These are phyloP conservation scores for Pseudorectes ferrugineus DNA, from an alignment of 2,113 vertebrate genomes.

Conservation along the genomic window DNA sequence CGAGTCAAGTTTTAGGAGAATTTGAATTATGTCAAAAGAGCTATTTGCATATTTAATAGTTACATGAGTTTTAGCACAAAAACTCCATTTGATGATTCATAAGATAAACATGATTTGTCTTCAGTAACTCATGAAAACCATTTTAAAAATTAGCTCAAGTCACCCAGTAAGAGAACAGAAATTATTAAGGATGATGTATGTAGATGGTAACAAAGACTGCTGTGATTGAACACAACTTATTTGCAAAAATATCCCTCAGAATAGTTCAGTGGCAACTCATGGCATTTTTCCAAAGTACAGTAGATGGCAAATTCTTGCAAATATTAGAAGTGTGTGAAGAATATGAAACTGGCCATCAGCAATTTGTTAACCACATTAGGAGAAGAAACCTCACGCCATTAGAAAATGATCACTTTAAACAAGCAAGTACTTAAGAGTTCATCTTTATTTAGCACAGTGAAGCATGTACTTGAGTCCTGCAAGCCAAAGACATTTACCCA, in stretches of 20 bases:
- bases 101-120: neutral
- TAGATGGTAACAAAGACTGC: neutral
- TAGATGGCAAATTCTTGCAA: neutral
- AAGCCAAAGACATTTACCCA: neutral
- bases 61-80: neutral
- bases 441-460: neutral
- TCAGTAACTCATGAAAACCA: neutral
- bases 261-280: neutral
- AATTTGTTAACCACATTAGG: neutral
- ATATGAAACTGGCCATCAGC: neutral
- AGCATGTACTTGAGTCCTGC: neutral
- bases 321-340: neutral
- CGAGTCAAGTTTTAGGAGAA: neutral
- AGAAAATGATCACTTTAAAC: neutral
- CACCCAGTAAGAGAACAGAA: neutral
- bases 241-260: neutral
- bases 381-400: neutral
- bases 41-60: neutral
- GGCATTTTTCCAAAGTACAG: neutral
- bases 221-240: neutral
- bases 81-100: neutral
- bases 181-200: neutral
- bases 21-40: neutral
- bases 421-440: neutral
- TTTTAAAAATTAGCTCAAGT: neutral